Percentiles rank a stretch among this genome's conserved stretches.
Evolutionary conservation across 2,113 vertebrate genomes (phyloP).

Genomic region (Pelecanus crispus): DNA sequence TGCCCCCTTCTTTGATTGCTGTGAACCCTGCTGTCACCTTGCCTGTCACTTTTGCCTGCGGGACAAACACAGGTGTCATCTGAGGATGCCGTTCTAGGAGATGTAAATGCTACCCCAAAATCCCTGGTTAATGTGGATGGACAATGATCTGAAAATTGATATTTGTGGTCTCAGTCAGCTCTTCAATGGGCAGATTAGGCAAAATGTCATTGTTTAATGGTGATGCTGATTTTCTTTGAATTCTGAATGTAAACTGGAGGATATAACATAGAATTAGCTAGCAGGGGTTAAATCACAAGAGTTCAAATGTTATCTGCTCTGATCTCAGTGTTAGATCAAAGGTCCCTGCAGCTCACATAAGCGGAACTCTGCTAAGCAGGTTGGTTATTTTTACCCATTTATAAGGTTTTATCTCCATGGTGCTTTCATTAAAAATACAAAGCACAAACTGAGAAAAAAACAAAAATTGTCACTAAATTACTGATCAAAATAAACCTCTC

Average conservation of each 20-base stretch:
- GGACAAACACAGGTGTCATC: neutral
- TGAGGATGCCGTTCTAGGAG: neutral
- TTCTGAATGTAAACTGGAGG: neutral
- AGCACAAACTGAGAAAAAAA: neutral
- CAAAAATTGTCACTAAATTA: neutral
- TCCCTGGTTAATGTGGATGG: neutral
- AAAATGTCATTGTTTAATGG: neutral
- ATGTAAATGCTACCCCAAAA: neutral
- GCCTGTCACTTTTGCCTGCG: neutral
- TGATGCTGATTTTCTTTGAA: neutral
- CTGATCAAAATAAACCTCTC: neutral
- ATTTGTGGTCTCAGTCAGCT: neutral
- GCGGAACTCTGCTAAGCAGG: neutral
- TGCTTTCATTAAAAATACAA: neutral
- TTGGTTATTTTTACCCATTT: neutral
- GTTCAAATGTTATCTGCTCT: neutral
- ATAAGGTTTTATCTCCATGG: neutral
- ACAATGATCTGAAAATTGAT: neutral
- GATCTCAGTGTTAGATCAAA: neutral
- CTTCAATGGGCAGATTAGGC: neutral
- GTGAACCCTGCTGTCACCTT: neutral
- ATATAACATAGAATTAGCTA: neutral
- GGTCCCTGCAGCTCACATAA: neutral
- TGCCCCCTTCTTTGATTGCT: neutral
- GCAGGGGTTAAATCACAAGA: neutral